These are phyloP conservation scores for Takifugu rubripes DNA, from an alignment of 2,797 vertebrate genomes.

Conservation along the genomic window DNA sequence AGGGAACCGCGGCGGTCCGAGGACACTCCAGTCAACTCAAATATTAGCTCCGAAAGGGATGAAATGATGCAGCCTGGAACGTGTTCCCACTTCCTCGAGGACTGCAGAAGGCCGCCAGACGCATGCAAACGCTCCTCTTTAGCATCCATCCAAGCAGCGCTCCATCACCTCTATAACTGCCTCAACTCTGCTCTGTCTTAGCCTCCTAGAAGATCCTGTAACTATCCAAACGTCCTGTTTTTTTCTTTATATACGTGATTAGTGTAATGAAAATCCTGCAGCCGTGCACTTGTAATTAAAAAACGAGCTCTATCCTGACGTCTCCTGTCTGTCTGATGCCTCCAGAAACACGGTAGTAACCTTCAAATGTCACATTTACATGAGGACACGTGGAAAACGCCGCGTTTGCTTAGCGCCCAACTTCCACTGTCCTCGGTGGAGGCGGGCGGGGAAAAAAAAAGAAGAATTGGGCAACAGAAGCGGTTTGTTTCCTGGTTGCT, in stretches of 20 bases:
- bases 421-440: too few species aligned
- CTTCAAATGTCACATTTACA: slow-evolving; percentile 45
- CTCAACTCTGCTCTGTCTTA: slow-evolving; percentile 48
- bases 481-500: too few species aligned
- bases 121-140: slow-evolving; percentile 22
- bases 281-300: slow-evolving; percentile 67
- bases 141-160: slow-evolving; percentile 38
- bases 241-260: slow-evolving; percentile 27
- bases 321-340: not conserved
- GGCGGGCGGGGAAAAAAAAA: too few species aligned
- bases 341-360: too few species aligned
- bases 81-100: slow-evolving; percentile 21
- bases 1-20: not conserved
- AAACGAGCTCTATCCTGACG: slow-evolving; percentile 21
- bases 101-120: slow-evolving; percentile 6
- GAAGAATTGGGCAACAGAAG: too few species aligned
- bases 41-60: slow-evolving; percentile 16
- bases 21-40: slow-evolving; percentile 12
- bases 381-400: not conserved
- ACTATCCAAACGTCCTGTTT: slow-evolving; percentile 35
- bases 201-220: slow-evolving; percentile 39
- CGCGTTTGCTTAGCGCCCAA: not conserved
- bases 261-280: slow-evolving; percentile 35
- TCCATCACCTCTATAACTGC: slow-evolving; percentile 42
- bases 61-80: slow-evolving; percentile 20